Conservation (phyloP, 2,888 invertebrate species). For the Rhingia rostrata region DNA sequence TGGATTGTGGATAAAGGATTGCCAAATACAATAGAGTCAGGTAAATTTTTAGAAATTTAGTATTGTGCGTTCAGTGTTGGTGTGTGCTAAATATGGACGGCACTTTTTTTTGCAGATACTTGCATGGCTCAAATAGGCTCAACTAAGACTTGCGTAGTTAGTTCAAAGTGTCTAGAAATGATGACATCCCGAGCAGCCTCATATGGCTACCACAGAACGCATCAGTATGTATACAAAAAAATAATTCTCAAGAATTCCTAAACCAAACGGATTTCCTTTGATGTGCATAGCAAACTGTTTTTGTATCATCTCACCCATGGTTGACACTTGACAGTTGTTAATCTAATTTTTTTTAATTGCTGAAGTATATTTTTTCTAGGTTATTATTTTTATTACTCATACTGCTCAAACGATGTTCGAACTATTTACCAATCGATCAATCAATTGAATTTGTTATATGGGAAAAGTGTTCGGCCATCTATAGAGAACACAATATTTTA, state of each 20-base stretch:
- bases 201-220: slow-evolving; percentile 80
- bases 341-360: no score
- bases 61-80: background rate
- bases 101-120: slow-evolving; percentile 38
- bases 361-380: slow-evolving; percentile 22
- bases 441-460: slow-evolving; percentile 54
- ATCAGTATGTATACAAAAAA: slow-evolving; percentile 78
- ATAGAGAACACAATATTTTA: slow-evolving; percentile 50
- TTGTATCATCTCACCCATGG: no score
- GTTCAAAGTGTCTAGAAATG: slow-evolving; percentile 76
- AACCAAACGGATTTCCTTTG: background rate
- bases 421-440: slow-evolving; percentile 37
- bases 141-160: slow-evolving; percentile 75
- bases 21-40: slow-evolving; percentile 48
- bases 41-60: slow-evolving; percentile 8
- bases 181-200: slow-evolving; percentile 77
- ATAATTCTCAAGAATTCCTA: background rate
- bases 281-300: no score
- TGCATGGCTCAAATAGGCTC: slow-evolving; percentile 60
- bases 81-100: background rate
- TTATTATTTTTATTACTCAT: slow-evolving; percentile 50
- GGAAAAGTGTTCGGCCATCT: slow-evolving; percentile 53
- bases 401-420: slow-evolving; percentile 42
- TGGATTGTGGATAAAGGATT: slow-evolving; percentile 58
- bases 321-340: no score